Conservation (phyloP, 2,113 vertebrate genomes). For the Pantherophis guttatus region DNA sequence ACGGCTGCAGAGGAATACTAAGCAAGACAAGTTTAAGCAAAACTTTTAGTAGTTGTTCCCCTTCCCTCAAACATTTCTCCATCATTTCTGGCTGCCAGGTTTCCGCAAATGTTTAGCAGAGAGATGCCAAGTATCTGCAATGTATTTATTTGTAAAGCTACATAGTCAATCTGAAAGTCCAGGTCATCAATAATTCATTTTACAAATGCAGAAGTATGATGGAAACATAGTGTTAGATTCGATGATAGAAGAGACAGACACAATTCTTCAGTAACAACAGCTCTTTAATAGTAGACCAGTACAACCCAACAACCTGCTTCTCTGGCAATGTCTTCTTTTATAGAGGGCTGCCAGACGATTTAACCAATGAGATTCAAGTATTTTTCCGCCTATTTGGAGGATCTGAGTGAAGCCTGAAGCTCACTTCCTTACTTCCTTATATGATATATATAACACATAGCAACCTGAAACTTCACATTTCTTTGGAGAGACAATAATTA, state of each 20-base stretch:
- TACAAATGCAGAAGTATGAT: neutral
- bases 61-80: neutral
- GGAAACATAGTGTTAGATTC: too few relatives aligned
- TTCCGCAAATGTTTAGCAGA: neutral
- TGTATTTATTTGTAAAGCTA: neutral
- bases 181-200: neutral
- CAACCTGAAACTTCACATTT: neutral
- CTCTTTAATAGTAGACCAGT: too few relatives aligned
- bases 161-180: neutral
- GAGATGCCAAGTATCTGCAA: neutral
- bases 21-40: neutral
- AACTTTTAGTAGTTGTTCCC: neutral
- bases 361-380: too few relatives aligned
- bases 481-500: neutral
- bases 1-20: neutral
- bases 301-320: too few relatives aligned
- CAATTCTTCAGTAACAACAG: too few relatives aligned
- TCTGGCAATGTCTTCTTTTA: too few relatives aligned
- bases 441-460: neutral
- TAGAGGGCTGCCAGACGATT: too few relatives aligned
- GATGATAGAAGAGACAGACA: too few relatives aligned
- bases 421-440: too few relatives aligned
- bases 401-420: too few relatives aligned
- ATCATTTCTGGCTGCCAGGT: neutral
- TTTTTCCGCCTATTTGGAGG: too few relatives aligned